Evolutionary conservation across 2,113 vertebrate species (phyloP).

Genomic region (Amblyornis subalaris): DNA sequence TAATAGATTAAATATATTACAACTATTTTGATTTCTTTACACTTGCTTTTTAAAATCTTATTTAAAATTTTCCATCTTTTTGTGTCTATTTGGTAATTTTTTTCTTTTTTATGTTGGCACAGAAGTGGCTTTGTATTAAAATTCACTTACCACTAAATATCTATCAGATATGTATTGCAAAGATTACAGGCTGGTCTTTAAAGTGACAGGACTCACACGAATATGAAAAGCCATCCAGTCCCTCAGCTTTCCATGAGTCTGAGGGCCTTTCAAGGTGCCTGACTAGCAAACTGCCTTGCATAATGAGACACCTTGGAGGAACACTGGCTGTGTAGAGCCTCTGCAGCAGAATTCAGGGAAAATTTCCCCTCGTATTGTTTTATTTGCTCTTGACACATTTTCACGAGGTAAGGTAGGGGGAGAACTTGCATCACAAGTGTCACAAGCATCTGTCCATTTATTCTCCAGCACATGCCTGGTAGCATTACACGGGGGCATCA

Average conservation of each 20-base stretch:
- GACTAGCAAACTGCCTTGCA: neutral
- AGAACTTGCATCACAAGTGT: neutral
- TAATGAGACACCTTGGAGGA: neutral
- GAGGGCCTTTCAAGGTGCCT: neutral
- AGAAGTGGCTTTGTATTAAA: neutral
- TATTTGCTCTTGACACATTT: neutral
- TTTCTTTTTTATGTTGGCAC: neutral
- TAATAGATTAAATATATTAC: neutral
- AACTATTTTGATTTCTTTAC: neutral
- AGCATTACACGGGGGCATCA: neutral
- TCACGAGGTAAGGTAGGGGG: neutral
- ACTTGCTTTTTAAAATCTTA: neutral
- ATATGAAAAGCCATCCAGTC: neutral
- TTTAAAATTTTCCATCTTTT: neutral
- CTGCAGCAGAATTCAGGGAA: neutral
- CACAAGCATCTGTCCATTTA: neutral
- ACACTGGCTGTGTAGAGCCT: neutral
- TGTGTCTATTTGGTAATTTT: neutral
- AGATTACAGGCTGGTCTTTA: neutral
- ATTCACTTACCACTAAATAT: neutral
- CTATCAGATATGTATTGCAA: neutral
- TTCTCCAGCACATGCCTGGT: accelerated
- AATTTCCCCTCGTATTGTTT: neutral
- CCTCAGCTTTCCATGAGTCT: neutral
- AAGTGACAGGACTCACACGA: neutral